Base-by-base conservation (phyloP, 2,888 invertebrate species). In the Pilophorus perplexus region DNA sequence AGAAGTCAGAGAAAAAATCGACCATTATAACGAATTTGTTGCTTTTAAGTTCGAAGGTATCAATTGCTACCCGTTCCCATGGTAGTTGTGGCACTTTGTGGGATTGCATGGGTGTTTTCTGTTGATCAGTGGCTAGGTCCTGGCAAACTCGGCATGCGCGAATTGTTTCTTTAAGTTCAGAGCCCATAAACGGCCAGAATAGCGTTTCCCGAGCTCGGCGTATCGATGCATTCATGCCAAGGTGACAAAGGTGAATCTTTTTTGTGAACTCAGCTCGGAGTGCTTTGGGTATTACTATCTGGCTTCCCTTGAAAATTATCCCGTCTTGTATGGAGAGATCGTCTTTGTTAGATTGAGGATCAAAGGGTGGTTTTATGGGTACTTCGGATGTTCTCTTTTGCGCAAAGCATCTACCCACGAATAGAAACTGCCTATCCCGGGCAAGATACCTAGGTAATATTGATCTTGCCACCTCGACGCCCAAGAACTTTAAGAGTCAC, bases 1-100 rank as follows among this genome's bases (percentile, higher is more conserved):
- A 67, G 20, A 60, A 67, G 20, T 67, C 67, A 2, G 67, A 67
- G 27, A 16, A 67, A 4, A 20, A 38, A 40, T 67, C 67, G 20
- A 67, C 60, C 23, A 67, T 38, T 12, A 67, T 37, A 6, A 25
- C 25, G 8, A 20, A 60, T 8, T 52, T 16, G n/a, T n/a, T n/a
- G n/a, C n/a, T n/a, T n/a, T n/a, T n/a, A n/a, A n/a, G n/a, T n/a
- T 48, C 23, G 1, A 50, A 50, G 12, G 23, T 38, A n/a, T 48
- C 48, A 18, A 64, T 3, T 1, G 62, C 46, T 1, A 46, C 40
- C 1, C 42, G 28, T 52, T 54, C 42, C 55, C 65, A 54, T 25
- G 54, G 65, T 0, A 40, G 25, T 3, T 40, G 18, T 28, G 54
- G 33, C 0, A 44, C 37, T 16, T n/a, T 10, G 23, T 46, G 66